These are phyloP conservation scores for Neotoxoptera formosana DNA, from an alignment of 1,140 invertebrate genomes.

Conservation along the genomic window DNA sequence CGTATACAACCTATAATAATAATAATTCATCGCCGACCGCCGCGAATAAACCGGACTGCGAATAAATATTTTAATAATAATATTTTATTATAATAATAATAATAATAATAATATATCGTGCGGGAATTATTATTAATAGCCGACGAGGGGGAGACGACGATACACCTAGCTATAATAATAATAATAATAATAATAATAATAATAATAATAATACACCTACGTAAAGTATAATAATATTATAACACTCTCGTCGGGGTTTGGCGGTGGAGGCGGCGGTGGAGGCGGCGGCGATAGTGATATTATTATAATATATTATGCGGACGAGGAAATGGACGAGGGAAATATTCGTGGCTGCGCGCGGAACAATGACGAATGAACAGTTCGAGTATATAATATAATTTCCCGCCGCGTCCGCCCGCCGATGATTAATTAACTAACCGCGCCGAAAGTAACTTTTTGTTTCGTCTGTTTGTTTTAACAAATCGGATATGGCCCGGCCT, in stretches of 20 bases:
- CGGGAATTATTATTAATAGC: background rate
- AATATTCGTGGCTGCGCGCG: background rate
- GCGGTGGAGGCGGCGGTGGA: too few species aligned
- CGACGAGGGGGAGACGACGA: background rate
- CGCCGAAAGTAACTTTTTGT: background rate
- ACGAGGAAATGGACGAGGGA: background rate
- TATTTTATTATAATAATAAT: background rate
- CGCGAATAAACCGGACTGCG: too few species aligned
- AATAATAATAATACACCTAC: background rate
- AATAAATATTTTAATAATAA: background rate
- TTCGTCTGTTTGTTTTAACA: background rate
- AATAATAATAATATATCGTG: too few species aligned
- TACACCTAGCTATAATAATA: background rate
- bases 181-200: too few species aligned
- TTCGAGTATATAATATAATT: background rate
- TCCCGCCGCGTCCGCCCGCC: background rate
- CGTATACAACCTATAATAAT: too few species aligned
- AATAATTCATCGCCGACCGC: too few species aligned
- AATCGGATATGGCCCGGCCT: background rate
- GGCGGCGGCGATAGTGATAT: background rate
- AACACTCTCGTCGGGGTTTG: background rate
- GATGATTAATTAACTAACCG: constrained; percentile 24
- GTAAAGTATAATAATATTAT: background rate
- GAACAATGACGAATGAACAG: background rate
- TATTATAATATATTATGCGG: too few species aligned